Percentiles rank a stretch among this genome's conserved stretches.
Evolutionary conservation across 1,140 invertebrate genomes (phyloP).

Genomic region (Drosophila busckii): DNA sequence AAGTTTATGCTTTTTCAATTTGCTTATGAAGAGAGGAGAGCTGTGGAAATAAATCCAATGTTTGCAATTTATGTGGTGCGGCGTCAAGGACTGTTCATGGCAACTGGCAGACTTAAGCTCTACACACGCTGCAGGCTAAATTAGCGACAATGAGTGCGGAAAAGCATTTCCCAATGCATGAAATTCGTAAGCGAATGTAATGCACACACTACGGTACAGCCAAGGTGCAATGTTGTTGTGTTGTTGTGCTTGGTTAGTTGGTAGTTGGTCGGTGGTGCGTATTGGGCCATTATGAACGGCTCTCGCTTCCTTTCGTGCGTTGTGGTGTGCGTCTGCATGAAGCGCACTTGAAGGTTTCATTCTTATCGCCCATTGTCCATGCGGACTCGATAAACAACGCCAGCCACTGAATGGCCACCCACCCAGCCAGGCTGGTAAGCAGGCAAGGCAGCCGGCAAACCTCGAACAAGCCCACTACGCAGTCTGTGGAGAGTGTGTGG

Average conservation of each 20-base stretch:
- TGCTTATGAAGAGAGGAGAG: constrained; percentile 2
- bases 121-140: constrained; percentile 22
- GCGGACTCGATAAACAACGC: constrained; percentile 42
- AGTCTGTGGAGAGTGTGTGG: too few species aligned
- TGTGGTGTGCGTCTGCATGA: constrained; percentile 8
- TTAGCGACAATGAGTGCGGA: constrained; percentile 36
- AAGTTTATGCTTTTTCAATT: too few species aligned
- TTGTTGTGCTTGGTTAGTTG: background rate
- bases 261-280: background rate
- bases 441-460: background rate
- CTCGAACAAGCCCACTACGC: too few species aligned
- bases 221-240: too few species aligned
- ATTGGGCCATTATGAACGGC: background rate
- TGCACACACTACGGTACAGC: too few species aligned
- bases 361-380: constrained; percentile 56
- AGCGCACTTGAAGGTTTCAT: constrained; percentile 49
- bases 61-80: too few species aligned
- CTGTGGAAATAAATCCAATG: too few species aligned
- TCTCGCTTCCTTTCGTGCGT: background rate
- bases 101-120: constrained; percentile 30
- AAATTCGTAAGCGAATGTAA: constrained; percentile 29
- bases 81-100: constrained; percentile 1
- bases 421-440: background rate
- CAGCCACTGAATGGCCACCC: background rate
- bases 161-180: constrained; percentile 15